Conservation (phyloP, 2,888 invertebrate genomes). For the Agriopis leucophaearia region DNA sequence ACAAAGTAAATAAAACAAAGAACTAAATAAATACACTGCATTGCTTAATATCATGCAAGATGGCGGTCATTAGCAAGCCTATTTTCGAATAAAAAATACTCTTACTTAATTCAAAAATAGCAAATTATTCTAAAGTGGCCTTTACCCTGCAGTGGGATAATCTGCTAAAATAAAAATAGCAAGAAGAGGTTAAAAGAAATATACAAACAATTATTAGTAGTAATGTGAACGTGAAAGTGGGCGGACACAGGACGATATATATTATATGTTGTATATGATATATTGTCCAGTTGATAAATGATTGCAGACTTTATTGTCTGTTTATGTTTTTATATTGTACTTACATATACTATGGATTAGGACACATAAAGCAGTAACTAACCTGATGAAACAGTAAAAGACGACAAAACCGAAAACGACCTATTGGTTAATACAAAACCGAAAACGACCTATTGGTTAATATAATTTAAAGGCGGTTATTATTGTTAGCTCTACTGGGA, state of each 20-base stretch:
- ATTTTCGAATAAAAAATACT: too few relatives aligned
- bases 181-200: neutral
- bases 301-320: neutral
- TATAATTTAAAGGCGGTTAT: neutral
- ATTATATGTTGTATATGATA: too few relatives aligned
- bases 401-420: neutral
- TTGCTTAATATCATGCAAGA: too few relatives aligned
- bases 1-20: too few relatives aligned
- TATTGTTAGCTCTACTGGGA: too few relatives aligned
- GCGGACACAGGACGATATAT: constrained; percentile 5
- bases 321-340: too few relatives aligned
- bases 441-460: neutral
- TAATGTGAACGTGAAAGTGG: neutral
- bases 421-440: neutral
- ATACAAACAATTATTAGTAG: neutral
- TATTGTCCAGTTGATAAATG: constrained; percentile 12
- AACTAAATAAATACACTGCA: too few relatives aligned
- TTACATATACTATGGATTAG: neutral
- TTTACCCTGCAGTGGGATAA: too few relatives aligned
- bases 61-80: too few relatives aligned
- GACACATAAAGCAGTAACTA: neutral
- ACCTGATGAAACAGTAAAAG: neutral
- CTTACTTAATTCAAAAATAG: neutral
- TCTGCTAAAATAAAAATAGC: too few relatives aligned
- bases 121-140: neutral